These are phyloP conservation scores for Neomorphus geoffroyi DNA, from an alignment of 2,797 vertebrate genomes.

Conservation along the genomic window DNA sequence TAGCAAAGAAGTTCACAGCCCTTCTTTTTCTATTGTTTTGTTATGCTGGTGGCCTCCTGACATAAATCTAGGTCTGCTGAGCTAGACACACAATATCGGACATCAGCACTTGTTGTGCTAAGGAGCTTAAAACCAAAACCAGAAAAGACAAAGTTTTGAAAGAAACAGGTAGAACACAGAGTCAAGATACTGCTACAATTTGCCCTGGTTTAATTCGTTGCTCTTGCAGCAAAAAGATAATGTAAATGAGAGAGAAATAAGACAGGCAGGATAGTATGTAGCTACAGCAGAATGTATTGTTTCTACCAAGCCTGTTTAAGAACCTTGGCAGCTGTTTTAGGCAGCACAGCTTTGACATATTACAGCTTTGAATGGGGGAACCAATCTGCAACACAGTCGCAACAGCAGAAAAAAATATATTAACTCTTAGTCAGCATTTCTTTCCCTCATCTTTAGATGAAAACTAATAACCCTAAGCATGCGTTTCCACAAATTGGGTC, in stretches of 20 bases:
- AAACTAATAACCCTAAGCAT: not conserved
- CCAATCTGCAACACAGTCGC: not conserved
- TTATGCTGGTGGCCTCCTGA: not conserved
- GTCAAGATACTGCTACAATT: not conserved
- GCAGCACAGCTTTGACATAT: not conserved
- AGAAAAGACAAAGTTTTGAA: not conserved
- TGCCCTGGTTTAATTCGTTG: not conserved
- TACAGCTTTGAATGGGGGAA: not conserved
- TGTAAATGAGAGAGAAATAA: not conserved
- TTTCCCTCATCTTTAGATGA: not conserved
- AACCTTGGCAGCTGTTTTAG: not conserved
- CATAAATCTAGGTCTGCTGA: not conserved
- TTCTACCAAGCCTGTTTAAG: not conserved
- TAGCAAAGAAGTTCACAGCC: not conserved
- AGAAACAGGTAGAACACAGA: not conserved
- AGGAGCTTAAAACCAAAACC: not conserved
- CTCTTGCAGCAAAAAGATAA: not conserved
- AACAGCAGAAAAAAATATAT: not conserved
- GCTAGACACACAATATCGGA: not conserved
- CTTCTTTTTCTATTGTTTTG: not conserved
- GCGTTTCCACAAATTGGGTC: not conserved
- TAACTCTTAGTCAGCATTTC: not conserved
- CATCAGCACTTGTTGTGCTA: not conserved
- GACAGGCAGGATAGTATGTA: not conserved
- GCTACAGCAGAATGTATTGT: not conserved